phyloP scores from a whole-genome alignment of 1,140 invertebrate genomes.

The Ridgeia piscesae region DNA sequence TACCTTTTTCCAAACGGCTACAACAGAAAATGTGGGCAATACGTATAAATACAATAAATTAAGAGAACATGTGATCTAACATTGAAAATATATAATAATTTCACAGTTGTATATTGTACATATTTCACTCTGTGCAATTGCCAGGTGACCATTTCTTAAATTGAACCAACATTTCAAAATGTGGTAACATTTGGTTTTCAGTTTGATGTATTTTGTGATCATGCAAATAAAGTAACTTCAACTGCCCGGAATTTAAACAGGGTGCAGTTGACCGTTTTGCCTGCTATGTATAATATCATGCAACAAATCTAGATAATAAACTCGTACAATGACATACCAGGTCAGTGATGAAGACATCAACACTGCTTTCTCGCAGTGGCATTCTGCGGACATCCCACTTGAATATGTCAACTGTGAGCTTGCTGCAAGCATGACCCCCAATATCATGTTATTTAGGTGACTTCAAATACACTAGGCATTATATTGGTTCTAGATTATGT shows the following conservation, averaged over 20 bases:
- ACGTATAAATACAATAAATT: not conserved
- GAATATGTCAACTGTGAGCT: slow-evolving; percentile 52
- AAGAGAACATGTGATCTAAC: not conserved
- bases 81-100: not conserved
- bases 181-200: too few species aligned
- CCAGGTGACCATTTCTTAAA: too few species aligned
- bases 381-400: slow-evolving; percentile 61
- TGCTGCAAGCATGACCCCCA: slow-evolving; percentile 31
- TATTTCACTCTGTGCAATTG: too few species aligned
- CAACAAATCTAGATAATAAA: not conserved
- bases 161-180: too few species aligned
- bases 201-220: not conserved
- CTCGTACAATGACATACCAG: slow-evolving; percentile 52
- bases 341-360: slow-evolving; percentile 68
- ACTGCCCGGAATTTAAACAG: not conserved
- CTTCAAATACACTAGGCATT: not conserved
- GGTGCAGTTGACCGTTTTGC: not conserved
- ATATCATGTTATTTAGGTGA: slow-evolving; percentile 23
- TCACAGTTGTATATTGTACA: not conserved
- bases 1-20: slow-evolving; percentile 18
- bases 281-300: not conserved
- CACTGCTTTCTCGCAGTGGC: slow-evolving; percentile 59
- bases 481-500: not conserved
- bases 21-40: slow-evolving; percentile 13
- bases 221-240: not conserved